phyloP scores from a whole-genome alignment of 2,888 invertebrate species.

The Auanema freiburgensis region DNA sequence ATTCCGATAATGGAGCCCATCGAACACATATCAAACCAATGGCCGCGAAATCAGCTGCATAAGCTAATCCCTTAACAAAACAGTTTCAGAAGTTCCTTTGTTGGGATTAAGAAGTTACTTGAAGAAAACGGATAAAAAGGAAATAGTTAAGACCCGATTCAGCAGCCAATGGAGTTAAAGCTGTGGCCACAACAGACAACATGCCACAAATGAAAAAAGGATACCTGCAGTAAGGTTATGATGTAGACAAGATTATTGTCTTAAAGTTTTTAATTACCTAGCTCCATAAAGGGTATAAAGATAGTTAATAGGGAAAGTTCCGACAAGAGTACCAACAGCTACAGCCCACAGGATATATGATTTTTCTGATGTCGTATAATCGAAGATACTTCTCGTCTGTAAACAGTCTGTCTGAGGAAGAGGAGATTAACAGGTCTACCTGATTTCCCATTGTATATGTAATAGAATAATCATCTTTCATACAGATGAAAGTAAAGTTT shows the following conservation, averaged over 20 bases:
- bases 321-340: constrained; percentile 48
- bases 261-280: constrained; percentile 16
- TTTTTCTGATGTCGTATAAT: constrained; percentile 46
- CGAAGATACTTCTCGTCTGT: constrained; percentile 32
- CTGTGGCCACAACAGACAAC: constrained; percentile 36
- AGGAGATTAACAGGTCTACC: not conserved
- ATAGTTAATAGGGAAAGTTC: constrained; percentile 51
- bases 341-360: constrained; percentile 50
- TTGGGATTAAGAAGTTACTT: constrained; percentile 20
- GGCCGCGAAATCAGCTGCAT: constrained; percentile 44
- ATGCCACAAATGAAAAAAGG: constrained; percentile 45
- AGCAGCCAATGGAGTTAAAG: constrained; percentile 35
- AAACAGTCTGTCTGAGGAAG: constrained; percentile 1
- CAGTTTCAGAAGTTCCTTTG: not conserved
- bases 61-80: constrained; percentile 32
- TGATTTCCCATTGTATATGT: constrained; percentile 12
- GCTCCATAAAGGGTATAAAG: constrained; percentile 49
- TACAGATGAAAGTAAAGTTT: constrained; percentile 54
- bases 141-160: constrained; percentile 23
- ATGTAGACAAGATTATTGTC: constrained; percentile 2
- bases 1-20: constrained; percentile 53
- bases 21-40: constrained; percentile 44
- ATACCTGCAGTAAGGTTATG: constrained; percentile 13
- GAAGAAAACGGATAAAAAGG: constrained; percentile 34
- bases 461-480: constrained; percentile 36